Conservation (phyloP, 2,113 vertebrate genomes). For the Scophthalmus maximus region DNA sequence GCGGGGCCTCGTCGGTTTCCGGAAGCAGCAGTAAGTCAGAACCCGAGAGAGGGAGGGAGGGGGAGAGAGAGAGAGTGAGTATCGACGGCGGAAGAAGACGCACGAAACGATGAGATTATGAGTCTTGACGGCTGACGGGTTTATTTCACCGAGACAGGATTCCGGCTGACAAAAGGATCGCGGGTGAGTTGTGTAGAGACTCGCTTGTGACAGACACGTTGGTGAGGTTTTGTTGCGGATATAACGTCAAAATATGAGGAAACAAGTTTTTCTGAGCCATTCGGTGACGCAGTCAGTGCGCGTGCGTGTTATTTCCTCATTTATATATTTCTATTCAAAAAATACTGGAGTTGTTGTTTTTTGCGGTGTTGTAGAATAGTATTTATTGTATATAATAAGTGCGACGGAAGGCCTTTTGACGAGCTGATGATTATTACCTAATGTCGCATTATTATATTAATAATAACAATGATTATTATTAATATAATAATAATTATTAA, state of each 20-base stretch:
- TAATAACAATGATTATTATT: neutral
- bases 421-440: no score
- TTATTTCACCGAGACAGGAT: neutral
- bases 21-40: slow-evolving; percentile 16
- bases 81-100: no score
- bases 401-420: no score
- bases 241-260: neutral
- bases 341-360: no score
- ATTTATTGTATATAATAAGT: neutral
- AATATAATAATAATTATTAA: neutral
- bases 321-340: no score
- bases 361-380: rapidly evolving
- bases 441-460: neutral
- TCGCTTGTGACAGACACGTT: neutral
- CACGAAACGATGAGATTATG: neutral
- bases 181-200: neutral
- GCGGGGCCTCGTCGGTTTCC: slow-evolving; percentile 27
- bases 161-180: no score
- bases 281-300: neutral
- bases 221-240: neutral
- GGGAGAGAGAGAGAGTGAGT: no score
- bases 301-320: neutral
- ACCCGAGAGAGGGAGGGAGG: neutral
- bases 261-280: neutral
- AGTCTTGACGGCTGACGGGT: neutral